Evolutionary conservation across 2,113 vertebrate species (phyloP), one percentile per base, ranked within the genome.

Genomic region (Pimephales promelas): DNA sequence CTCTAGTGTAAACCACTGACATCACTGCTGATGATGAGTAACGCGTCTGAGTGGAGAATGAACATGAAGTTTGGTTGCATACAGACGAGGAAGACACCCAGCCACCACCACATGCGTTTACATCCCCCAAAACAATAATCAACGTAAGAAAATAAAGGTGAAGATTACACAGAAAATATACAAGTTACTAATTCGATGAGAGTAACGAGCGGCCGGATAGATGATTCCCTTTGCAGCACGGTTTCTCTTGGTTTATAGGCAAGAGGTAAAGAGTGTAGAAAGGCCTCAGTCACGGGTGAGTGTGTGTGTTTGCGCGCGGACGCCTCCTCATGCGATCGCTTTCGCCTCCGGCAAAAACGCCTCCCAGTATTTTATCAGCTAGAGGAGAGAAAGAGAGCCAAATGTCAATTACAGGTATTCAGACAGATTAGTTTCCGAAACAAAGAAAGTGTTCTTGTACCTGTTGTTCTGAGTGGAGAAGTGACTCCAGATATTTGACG

Each of bases 281-380:
- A 92, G 94, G 94, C 95, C 92, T 85, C 91, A 80, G 86, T 86
- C 92, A 83, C 49, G 73, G 43, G 54, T 79, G 80, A 18, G 40
- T 40, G 82, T 87, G 83, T 45, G 83, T 84, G 83, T 59, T 34
- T 84, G 68, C 81, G 87, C 79, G 61, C 88, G 85, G 47, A 34
- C 75, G 90, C 36, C 86, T 64, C 3, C 59, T 96, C 96, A 99
- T 77, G 97, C 98, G 90, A 99, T 99, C 76, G 97, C 98, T 94
- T 99, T 99, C 7, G 98, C 98, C 91, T 99, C 98, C 0, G 98
- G 98, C 71, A 99, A 91, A 93, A 99, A 99, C 0, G 97, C 96
- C 91, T 99, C 98, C 98, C 98, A 99, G 91, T 98, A 99, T 88
- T 99, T 99, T 84, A 97, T 96, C 90, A 99, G 91, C 98, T 99